Evolutionary conservation across 2,888 invertebrate genomes (phyloP).

Genomic region (Leucoma salicis): DNA sequence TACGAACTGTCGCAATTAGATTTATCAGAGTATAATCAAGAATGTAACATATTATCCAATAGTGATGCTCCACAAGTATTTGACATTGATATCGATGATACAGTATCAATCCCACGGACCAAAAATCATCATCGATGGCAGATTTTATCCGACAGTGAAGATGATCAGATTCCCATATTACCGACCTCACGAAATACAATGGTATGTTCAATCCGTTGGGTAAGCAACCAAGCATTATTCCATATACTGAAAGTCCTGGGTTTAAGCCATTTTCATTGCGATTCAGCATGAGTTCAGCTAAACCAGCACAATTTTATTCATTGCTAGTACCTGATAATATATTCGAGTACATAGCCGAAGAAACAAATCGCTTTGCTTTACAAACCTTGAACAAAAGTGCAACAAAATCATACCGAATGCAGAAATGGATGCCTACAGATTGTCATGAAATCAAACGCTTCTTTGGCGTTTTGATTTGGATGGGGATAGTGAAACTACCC

Average conservation of each 20-base stretch:
- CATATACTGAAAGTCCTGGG: slow-evolving; percentile 13
- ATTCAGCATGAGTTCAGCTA: slow-evolving; percentile 1
- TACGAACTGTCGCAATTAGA: no score
- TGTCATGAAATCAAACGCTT: background rate
- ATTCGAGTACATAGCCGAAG: slow-evolving; percentile 7
- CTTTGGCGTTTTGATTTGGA: background rate
- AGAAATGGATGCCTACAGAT: background rate
- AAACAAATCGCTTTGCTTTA: slow-evolving; percentile 7
- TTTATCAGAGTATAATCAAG: no score
- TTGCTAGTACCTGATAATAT: slow-evolving; percentile 7
- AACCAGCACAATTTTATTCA: background rate
- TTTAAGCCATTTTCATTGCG: slow-evolving; percentile 12
- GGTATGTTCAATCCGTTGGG: background rate
- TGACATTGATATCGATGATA: slow-evolving; percentile 3
- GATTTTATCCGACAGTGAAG: slow-evolving; percentile 14
- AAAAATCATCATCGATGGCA: slow-evolving; percentile 16
- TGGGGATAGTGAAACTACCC: slow-evolving; percentile 1
- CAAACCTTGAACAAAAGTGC: slow-evolving; percentile 5
- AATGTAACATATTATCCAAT: no score
- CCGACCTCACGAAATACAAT: no score
- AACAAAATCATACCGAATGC: background rate
- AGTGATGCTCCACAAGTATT: no score
- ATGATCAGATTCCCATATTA: no score
- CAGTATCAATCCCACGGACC: slow-evolving; percentile 16
- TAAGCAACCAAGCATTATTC: slow-evolving; percentile 16